Evolutionary conservation across 2,113 vertebrate genomes (phyloP).

Genomic region (Romanogobio albipinnatus): DNA sequence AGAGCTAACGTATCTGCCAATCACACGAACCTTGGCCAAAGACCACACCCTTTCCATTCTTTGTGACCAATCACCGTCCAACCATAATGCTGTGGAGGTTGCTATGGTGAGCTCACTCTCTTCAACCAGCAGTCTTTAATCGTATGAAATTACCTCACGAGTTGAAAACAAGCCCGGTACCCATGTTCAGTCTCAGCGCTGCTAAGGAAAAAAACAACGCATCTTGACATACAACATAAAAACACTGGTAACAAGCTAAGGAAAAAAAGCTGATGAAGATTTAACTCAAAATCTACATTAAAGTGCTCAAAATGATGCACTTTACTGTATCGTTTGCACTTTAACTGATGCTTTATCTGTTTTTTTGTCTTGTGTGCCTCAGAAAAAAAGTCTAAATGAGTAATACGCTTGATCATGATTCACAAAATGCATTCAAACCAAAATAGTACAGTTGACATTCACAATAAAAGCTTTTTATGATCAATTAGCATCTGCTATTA

Average conservation of each 20-base stretch:
- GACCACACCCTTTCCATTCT: slow-evolving; percentile 85
- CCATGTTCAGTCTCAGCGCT: neutral
- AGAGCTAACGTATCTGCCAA: slow-evolving; percentile 87
- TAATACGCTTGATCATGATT: no score
- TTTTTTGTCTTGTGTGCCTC: no score
- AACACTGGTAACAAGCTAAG: neutral
- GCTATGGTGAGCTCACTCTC: slow-evolving; percentile 83
- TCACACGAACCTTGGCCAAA: slow-evolving; percentile 81
- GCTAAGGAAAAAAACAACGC: neutral
- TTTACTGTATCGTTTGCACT: no score
- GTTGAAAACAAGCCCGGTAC: neutral
- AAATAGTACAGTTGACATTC: no score
- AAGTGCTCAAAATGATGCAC: no score
- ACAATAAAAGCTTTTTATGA: neutral
- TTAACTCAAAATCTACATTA: neutral
- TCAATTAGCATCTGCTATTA: neutral
- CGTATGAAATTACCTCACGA: neutral
- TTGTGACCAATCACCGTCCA: slow-evolving; percentile 85
- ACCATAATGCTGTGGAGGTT: slow-evolving; percentile 85
- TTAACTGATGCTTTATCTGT: no score
- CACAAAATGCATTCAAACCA: neutral
- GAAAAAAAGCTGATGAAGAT: neutral
- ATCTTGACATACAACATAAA: neutral
- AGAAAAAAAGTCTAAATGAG: no score
- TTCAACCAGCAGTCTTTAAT: neutral